A percentile compares a stretch with the other conserved stretches of the same genome.
phyloP scores from a whole-genome alignment of 92 coral and sea anemone species.

The Scolanthus callimorphus region DNA sequence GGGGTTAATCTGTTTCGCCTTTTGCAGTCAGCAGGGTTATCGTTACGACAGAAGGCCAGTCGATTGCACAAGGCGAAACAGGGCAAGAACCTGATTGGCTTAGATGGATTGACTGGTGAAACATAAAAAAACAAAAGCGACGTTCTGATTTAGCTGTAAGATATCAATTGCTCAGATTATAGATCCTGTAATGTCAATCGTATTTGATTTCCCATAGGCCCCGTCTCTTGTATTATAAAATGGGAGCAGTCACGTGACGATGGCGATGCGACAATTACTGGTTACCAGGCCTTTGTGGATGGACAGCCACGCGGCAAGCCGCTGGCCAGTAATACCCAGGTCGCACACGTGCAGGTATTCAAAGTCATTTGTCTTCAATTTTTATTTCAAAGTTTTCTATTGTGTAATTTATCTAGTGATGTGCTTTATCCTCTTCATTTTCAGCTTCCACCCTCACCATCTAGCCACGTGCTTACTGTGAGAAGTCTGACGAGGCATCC shows the following conservation, averaged over 20 bases:
- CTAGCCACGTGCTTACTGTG: slow-evolving; percentile 55
- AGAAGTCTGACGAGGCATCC: slow-evolving; percentile 81
- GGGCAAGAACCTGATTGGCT: too few relatives aligned
- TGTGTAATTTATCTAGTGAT: not conserved
- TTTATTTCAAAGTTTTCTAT: not conserved
- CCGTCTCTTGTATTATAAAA: slow-evolving; percentile 42
- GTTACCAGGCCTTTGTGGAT: slow-evolving; percentile 77
- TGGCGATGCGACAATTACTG: slow-evolving; percentile 77
- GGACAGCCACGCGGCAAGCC: slow-evolving; percentile 37
- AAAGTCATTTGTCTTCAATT: not conserved
- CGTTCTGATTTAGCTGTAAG: too few relatives aligned
- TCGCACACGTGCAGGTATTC: slow-evolving; percentile 57
- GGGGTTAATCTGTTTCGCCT: too few relatives aligned
- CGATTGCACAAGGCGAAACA: too few relatives aligned
- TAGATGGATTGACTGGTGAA: too few relatives aligned
- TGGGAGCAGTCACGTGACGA: slow-evolving; percentile 74
- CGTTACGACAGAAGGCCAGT: too few relatives aligned
- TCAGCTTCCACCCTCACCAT: slow-evolving; percentile 49
- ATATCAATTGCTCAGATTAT: too few relatives aligned
- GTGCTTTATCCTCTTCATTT: too few relatives aligned
- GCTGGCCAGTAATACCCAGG: slow-evolving; percentile 37
- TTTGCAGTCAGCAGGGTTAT: too few relatives aligned
- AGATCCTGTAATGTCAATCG: too few relatives aligned
- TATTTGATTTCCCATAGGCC: slow-evolving; percentile 30
- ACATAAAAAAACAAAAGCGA: too few relatives aligned